Evolutionary conservation across 2,888 invertebrate species (phyloP), one percentile per base, ranked within the genome.

Genomic region (Noctua janthe): DNA sequence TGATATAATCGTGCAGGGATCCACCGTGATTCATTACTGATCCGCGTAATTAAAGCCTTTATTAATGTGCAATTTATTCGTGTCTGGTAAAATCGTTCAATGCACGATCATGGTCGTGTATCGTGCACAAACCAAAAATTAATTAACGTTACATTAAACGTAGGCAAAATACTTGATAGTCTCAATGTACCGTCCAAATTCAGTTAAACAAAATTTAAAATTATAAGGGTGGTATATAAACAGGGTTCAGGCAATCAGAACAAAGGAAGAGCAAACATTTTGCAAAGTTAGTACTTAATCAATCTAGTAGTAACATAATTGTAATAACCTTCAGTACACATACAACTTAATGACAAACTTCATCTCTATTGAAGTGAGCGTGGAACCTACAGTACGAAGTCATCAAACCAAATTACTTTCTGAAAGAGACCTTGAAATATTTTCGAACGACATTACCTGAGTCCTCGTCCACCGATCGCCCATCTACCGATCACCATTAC

Each of bases 1-100:
- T 69, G 74, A 74, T 77, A 84, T 43, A 74, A 69, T 77, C 82
- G 86, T 82, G 86, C 71, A 56, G 13, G 20, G 35, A 74, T 62
- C 59, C 69, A 69, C 17, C 51, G 74, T 82, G 74, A 72, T 82
- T 77, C 43, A 85, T 85, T 66, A 47, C 47, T 49, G 71, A 75
- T 54, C 49, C n/a, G 64, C 49, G 54, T 76, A 74, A 85, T 84
- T 84, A 76, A 81, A 73, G 85, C 51, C 8, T 76, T 35, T 54
- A 69, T 73, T 54, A 80, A 85, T 47, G 56, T 56, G 35, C 20
- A 66, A 84, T 64, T 71, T 74, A 54, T 81, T 71, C 73, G n/a
- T 56, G 66, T 23, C 43, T 49, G 54, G 51, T 72, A 35, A 76
- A 69, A 62, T 51, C 43, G 56, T 72, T 49, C 3, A 47, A 54